phyloP scores from a whole-genome alignment of 1,140 invertebrate genomes.

The Drosophila oshimai region DNA sequence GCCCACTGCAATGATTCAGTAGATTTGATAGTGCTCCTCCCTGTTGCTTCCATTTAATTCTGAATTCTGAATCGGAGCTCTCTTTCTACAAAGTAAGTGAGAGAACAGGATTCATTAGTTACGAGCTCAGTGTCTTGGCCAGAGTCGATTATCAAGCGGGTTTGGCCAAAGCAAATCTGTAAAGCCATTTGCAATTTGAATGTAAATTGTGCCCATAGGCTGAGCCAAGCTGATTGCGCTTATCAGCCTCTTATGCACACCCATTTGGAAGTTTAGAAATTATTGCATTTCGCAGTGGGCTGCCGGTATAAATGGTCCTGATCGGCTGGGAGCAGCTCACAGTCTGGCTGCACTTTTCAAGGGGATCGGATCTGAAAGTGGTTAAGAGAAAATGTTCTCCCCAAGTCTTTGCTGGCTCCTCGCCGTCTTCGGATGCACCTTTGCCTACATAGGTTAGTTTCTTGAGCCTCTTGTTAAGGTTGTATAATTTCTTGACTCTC shows the following conservation, averaged over 20 bases:
- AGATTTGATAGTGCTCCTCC: not conserved
- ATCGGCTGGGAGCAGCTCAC: not conserved
- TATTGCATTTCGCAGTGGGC: not conserved
- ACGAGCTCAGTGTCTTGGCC: not conserved
- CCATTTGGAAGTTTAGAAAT: slow-evolving; percentile 14
- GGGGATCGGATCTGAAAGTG: slow-evolving; percentile 19
- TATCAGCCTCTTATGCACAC: slow-evolving; percentile 35
- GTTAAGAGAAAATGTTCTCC: slow-evolving; percentile 12
- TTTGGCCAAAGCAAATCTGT: slow-evolving; percentile 47
- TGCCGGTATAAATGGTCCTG: slow-evolving; percentile 54
- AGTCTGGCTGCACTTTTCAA: slow-evolving; percentile 38
- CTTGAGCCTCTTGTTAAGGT: too few species aligned
- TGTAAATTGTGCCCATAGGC: slow-evolving; percentile 49
- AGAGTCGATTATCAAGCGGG: slow-evolving; percentile 27
- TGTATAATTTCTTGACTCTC: not conserved
- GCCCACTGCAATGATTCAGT: not conserved
- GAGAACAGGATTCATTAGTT: slow-evolving; percentile 20
- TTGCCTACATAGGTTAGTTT: slow-evolving; percentile 20
- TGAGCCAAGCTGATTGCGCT: slow-evolving; percentile 21
- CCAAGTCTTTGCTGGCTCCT: slow-evolving; percentile 14
- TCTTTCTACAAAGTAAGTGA: not conserved
- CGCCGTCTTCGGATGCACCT: not conserved
- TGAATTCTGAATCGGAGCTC: slow-evolving; percentile 15
- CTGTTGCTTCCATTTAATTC: not conserved
- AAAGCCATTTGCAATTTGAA: slow-evolving; percentile 41